Conservation (phyloP, 2,797 vertebrate genomes). For the Arrhamphus sclerolepis region DNA sequence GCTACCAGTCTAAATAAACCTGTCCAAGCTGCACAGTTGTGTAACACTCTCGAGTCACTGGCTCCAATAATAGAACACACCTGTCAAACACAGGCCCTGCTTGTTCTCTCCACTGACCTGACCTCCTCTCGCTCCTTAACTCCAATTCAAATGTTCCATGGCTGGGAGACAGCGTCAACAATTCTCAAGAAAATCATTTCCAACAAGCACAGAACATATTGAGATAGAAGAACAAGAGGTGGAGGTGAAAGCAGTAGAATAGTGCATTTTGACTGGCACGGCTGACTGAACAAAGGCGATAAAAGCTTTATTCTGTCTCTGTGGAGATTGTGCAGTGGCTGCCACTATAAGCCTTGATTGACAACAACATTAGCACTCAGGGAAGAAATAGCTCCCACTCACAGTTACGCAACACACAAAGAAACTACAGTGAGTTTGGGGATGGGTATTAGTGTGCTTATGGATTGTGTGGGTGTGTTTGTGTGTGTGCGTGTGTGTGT, state of each 20-base stretch:
- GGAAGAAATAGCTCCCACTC: slow-evolving; percentile 73
- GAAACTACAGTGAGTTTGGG: slow-evolving; percentile 54
- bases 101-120: slow-evolving; percentile 67
- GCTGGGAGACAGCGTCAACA: slow-evolving; percentile 54
- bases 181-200: slow-evolving; percentile 57
- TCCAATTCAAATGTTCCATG: slow-evolving; percentile 61
- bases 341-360: slow-evolving; percentile 75
- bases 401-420: slow-evolving; percentile 73
- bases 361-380: slow-evolving; percentile 76
- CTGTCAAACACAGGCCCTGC: slow-evolving; percentile 77
- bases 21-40: slow-evolving; percentile 65
- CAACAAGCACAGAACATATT: slow-evolving; percentile 52
- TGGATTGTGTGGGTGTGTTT: too few species aligned
- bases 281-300: slow-evolving; percentile 61
- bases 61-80: slow-evolving; percentile 77
- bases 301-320: slow-evolving; percentile 70
- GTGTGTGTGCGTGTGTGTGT: slow-evolving; percentile 21
- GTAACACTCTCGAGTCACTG: slow-evolving; percentile 71
- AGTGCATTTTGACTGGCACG: slow-evolving; percentile 56
- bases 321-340: slow-evolving; percentile 67
- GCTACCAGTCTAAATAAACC: slow-evolving; percentile 68
- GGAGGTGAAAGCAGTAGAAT: slow-evolving; percentile 47
- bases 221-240: slow-evolving; percentile 35
- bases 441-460: slow-evolving; percentile 37
- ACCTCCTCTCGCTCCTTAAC: slow-evolving; percentile 59